These are phyloP conservation scores for Halichoeres trimaculatus DNA, from an alignment of 2,113 vertebrate genomes.

Conservation along the genomic window DNA sequence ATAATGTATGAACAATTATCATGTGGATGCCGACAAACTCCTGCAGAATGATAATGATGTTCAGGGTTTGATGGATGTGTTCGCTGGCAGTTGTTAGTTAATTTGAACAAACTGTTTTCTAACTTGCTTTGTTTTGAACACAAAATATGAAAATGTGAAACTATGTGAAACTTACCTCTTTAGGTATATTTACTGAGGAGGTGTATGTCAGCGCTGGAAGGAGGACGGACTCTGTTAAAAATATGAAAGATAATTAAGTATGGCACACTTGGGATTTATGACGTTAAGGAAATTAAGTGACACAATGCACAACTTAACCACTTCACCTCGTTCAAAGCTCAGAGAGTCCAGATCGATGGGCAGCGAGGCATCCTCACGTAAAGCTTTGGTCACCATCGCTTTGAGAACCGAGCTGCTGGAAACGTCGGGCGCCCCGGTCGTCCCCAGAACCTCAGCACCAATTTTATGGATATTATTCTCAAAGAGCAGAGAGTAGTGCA, in stretches of 20 bases:
- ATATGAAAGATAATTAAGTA: not conserved
- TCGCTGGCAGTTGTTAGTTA: too few species aligned
- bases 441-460: constrained; percentile 52
- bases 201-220: constrained; percentile 36
- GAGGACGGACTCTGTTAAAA: constrained; percentile 19
- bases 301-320: not conserved
- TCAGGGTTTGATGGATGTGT: too few species aligned
- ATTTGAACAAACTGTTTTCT: too few species aligned
- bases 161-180: constrained; percentile 32
- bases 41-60: too few species aligned
- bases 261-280: too few species aligned
- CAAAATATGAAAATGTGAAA: too few species aligned
- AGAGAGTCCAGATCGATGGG: constrained; percentile 86
- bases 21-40: too few species aligned
- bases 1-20: too few species aligned
- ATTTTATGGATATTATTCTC: constrained; percentile 75
- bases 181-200: constrained; percentile 18
- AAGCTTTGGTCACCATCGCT: constrained; percentile 83
- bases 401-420: constrained; percentile 78
- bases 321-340: constrained; percentile 80
- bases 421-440: constrained; percentile 51
- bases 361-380: constrained; percentile 86
- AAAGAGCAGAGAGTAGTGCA: constrained; percentile 86
- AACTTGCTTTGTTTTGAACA: too few species aligned
- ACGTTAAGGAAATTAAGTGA: too few species aligned